Conservation (phyloP, 2,888 invertebrate species). For the Limnephilus lunatus region DNA sequence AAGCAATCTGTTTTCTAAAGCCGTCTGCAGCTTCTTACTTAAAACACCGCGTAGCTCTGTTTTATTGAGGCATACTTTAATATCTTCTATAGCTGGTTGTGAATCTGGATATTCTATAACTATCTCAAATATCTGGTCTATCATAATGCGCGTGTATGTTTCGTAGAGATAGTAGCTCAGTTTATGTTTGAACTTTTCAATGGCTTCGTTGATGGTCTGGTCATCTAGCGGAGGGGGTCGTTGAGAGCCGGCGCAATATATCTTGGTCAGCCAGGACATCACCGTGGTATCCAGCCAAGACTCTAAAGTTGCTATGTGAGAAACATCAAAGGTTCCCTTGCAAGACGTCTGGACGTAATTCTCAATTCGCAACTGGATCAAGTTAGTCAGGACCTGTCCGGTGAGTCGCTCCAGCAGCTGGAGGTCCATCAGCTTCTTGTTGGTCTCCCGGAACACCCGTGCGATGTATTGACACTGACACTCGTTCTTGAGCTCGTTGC, state of each 20-base stretch:
- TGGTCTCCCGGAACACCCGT: conserved; percentile 86
- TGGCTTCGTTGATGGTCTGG: conserved; percentile 75
- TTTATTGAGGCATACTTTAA: conserved; percentile 90
- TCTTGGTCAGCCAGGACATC: conserved; percentile 90
- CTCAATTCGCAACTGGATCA: conserved; percentile 90
- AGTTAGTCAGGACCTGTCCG: conserved; percentile 88
- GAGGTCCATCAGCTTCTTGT: conserved; percentile 86
- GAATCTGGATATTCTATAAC: conserved; percentile 99
- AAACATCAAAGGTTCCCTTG: conserved; percentile 90
- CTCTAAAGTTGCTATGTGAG: conserved; percentile 86
- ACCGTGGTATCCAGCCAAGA: conserved; percentile 93
- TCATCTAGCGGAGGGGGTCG: conserved; percentile 78
- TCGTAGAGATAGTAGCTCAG: conserved; percentile 90
- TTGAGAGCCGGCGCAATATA: conserved; percentile 84
- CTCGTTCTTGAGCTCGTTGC: conserved; percentile 78
- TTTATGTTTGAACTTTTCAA: conserved; percentile 85
- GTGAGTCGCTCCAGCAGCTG: conserved; percentile 89
- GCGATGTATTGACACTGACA: conserved; percentile 82
- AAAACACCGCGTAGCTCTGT: conserved; percentile 88
- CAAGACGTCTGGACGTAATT: conserved; percentile 90
- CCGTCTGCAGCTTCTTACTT: conserved; percentile 87
- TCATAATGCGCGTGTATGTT: conserved; percentile 91
- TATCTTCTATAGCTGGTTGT: conserved; percentile 93
- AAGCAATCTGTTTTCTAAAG: conserved; percentile 90
- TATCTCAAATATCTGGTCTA: conserved; percentile 95